Base-by-base conservation (phyloP, 37 sponge, comb jelly and placozoan species). In the Tethya wilhelma region DNA sequence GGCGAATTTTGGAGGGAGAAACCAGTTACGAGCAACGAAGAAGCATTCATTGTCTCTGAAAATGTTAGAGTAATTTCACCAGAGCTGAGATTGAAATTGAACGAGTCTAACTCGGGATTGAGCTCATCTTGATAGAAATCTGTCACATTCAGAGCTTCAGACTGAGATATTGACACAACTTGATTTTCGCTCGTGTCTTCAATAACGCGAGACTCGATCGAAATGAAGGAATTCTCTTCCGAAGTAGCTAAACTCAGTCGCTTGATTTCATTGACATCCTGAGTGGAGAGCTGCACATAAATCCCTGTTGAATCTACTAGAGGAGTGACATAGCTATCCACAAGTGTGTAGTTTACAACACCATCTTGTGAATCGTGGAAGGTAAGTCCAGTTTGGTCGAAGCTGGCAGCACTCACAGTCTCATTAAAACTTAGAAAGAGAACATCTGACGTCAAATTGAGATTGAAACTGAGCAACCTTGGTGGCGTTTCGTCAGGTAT, bases 181-280 rank as follows among this genome's bases (percentile, higher is more conserved):
- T 26, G 34, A 41, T 96, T 93, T 7, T 64, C 67, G 58, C 68
- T 87, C 11, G 88, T 83, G 49, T 96, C 97, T 20, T n/a, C 73
- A 40, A 96, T 62, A n/a, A 88, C 84, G 0, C 11, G 33, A 5
- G 74, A 17, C 1, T 29, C 58, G 1, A 87, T 58, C 12, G 75
- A 57, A 9, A 96, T 28, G 60, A 60, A 93, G 14, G 94, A 88
- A 56, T 92, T 83, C 17, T 84, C 62, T 0, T 12, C 32, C 11
- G 88, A 81, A 11, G 91, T 96, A n/a, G 87, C 97, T 9, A 96
- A 71, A 7, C 75, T 53, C 14, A 90, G 84, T 44, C 82, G 43
- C 64, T 84, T 90, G 37, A 96, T 87, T 46, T 87, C 89, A 85
- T 96, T 93, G 20, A 56, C 72, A 84, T 96, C 97, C 38, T 56